These are phyloP conservation scores for Phalacrocorax carbo DNA, from an alignment of 2,113 vertebrate species.

Conservation along the genomic window DNA sequence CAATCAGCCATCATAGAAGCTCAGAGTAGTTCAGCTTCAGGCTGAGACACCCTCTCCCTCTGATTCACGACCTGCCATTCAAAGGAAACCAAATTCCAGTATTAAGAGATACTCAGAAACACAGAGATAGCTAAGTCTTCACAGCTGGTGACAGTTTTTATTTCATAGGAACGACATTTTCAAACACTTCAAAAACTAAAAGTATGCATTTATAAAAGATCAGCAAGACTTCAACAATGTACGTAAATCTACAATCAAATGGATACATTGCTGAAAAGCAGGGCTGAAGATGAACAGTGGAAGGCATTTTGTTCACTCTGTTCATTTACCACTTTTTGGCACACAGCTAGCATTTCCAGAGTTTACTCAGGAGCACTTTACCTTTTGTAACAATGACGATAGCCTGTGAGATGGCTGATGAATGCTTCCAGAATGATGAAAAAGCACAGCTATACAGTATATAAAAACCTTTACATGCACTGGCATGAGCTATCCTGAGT, in stretches of 20 bases:
- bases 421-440: neutral
- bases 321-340: neutral
- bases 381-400: neutral
- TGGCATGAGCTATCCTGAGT: neutral
- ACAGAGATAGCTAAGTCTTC: neutral
- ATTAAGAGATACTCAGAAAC: neutral
- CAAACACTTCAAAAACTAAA: neutral
- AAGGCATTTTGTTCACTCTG: neutral
- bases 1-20: neutral
- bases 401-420: neutral
- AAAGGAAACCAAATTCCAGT: neutral
- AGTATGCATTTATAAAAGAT: neutral
- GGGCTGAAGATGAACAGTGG: neutral
- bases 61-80: neutral
- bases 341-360: neutral
- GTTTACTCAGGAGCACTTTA: neutral
- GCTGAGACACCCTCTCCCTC: neutral
- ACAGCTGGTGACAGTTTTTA: neutral
- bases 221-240: neutral
- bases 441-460: fast-evolving
- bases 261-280: neutral
- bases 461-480: neutral
- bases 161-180: neutral
- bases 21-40: fast-evolving
- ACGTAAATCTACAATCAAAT: neutral